These are phyloP conservation scores for Cheilosia vernalis DNA, from an alignment of 2,888 invertebrate species.

Conservation along the genomic window DNA sequence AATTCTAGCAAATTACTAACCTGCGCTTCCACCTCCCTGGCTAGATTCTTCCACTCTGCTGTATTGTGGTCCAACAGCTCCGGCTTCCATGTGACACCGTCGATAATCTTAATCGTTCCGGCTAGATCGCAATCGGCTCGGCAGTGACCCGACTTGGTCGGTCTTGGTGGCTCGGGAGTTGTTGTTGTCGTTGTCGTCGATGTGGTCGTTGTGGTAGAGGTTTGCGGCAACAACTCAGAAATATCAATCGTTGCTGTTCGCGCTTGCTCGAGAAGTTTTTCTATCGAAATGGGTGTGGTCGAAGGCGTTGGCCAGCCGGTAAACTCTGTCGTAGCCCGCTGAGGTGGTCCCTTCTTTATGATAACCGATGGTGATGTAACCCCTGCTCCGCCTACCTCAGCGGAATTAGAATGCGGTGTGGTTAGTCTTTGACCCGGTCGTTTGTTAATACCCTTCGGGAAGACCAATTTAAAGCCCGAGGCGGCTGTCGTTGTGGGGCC, in stretches of 20 bases:
- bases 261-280: slow-evolving; percentile 89
- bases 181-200: slow-evolving; percentile 87
- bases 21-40: slow-evolving; percentile 91
- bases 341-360: slow-evolving; percentile 93
- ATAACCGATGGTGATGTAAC: slow-evolving; percentile 85
- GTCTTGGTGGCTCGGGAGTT: slow-evolving; percentile 88
- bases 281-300: slow-evolving; percentile 93
- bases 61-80: slow-evolving; percentile 94
- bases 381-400: slow-evolving; percentile 82
- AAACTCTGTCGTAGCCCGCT: slow-evolving; percentile 93
- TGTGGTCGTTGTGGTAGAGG: slow-evolving; percentile 83
- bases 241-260: slow-evolving; percentile 86
- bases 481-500: slow-evolving; percentile 83
- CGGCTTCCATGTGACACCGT: slow-evolving; percentile 92
- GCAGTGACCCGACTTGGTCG: slow-evolving; percentile 92
- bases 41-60: slow-evolving; percentile 92
- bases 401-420: slow-evolving; percentile 85
- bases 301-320: slow-evolving; percentile 96
- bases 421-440: slow-evolving; percentile 86
- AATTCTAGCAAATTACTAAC: slow-evolving; percentile 83
- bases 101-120: slow-evolving; percentile 92
- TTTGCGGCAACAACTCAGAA: slow-evolving; percentile 82
- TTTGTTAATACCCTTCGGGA: slow-evolving; percentile 86
- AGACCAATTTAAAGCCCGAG: slow-evolving; percentile 87
- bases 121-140: slow-evolving; percentile 92